phyloP scores from a whole-genome alignment of 2,797 vertebrate species.

The Alcedo quadribrachys region DNA sequence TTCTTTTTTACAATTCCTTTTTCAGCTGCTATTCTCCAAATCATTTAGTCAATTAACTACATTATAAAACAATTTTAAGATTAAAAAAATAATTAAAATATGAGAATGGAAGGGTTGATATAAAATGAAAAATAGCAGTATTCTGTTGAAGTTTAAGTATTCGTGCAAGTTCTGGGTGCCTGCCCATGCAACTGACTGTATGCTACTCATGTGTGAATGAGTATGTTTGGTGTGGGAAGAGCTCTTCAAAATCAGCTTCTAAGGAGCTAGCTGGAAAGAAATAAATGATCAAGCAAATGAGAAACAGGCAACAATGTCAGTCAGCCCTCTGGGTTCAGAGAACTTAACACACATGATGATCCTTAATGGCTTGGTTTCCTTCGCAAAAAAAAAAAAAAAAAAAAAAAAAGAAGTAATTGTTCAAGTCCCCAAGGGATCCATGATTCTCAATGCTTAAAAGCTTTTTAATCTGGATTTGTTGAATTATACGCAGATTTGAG shows the following conservation, averaged over 20 bases:
- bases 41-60: background rate
- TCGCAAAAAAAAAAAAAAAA: slow-evolving; percentile 30
- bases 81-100: background rate
- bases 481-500: slow-evolving; percentile 71
- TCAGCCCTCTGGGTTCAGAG: background rate
- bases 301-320: background rate
- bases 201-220: background rate
- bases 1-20: background rate
- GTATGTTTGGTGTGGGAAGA: background rate
- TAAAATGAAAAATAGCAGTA: background rate
- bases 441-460: slow-evolving; percentile 61
- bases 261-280: slow-evolving; percentile 21
- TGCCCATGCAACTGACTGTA: background rate
- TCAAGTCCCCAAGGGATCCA: slow-evolving; percentile 48
- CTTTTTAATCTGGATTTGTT: slow-evolving; percentile 77
- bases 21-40: background rate
- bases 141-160: background rate
- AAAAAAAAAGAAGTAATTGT: slow-evolving; percentile 51
- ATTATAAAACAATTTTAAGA: background rate
- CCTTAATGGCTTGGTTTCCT: slow-evolving; percentile 49
- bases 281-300: slow-evolving; percentile 4
- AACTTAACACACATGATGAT: slow-evolving; percentile 31
- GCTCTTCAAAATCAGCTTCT: background rate
- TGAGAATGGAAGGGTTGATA: background rate
- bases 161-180: background rate